These are phyloP conservation scores for Lacerta viridis DNA, from an alignment of 2,797 vertebrate genomes.

Conservation along the genomic window DNA sequence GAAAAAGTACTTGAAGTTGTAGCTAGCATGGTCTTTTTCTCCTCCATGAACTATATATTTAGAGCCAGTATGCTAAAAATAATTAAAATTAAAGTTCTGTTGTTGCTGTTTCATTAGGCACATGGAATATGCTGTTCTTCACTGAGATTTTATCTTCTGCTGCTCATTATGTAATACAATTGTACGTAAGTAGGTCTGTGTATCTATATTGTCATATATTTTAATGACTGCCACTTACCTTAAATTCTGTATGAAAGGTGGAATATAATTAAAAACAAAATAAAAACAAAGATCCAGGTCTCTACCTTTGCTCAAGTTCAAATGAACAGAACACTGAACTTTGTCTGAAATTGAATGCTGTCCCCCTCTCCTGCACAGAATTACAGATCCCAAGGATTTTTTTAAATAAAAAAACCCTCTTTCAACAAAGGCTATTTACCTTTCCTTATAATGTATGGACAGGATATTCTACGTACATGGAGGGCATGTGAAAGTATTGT, in stretches of 20 bases:
- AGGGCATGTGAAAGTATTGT: neutral
- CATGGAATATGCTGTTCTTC: neutral
- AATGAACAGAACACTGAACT: neutral
- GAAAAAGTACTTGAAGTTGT: neutral
- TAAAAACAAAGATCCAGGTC: neutral
- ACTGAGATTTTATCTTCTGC: neutral
- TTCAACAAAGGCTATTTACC: neutral
- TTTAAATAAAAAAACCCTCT: neutral
- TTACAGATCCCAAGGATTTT: neutral
- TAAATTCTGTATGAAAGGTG: neutral
- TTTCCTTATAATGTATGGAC: neutral
- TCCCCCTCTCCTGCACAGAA: neutral
- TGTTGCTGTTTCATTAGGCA: no score
- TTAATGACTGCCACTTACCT: neutral
- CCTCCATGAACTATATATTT: neutral
- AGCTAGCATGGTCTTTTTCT: neutral
- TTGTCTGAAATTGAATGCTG: neutral
- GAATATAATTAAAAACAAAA: neutral
- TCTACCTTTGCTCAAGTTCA: neutral
- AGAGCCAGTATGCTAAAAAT: neutral
- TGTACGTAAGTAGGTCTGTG: neutral
- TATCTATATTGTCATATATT: neutral
- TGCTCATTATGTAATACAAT: neutral
- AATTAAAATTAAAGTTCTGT: neutral
- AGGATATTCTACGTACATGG: no score